These are phyloP conservation scores for Abrostola triplasia DNA, from an alignment of 2,888 invertebrate species.

Conservation along the genomic window DNA sequence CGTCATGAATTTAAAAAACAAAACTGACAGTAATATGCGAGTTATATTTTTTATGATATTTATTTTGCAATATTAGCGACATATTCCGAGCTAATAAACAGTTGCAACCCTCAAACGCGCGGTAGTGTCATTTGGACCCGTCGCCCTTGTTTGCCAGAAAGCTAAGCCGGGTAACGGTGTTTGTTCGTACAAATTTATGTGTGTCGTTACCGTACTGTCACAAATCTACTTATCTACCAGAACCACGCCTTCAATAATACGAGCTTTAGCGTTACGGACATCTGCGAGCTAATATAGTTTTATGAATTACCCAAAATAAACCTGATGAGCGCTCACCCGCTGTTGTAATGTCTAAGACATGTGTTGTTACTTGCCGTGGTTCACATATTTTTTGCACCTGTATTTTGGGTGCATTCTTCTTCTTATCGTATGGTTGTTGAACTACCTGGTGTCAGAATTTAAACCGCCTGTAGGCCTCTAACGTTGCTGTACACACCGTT, in stretches of 20 bases:
- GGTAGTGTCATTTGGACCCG: slow-evolving; percentile 70
- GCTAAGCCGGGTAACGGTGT: slow-evolving; percentile 86
- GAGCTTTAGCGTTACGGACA: slow-evolving; percentile 69
- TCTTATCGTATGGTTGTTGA: no score
- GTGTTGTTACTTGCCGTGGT: neutral
- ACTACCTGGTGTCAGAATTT: no score
- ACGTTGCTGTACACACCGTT: no score
- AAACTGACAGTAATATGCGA: slow-evolving; percentile 10
- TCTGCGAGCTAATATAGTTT: slow-evolving; percentile 68
- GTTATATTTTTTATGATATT: slow-evolving; percentile 50
- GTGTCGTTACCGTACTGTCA: slow-evolving; percentile 80
- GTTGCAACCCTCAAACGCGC: slow-evolving; percentile 73
- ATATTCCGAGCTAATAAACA: slow-evolving; percentile 74
- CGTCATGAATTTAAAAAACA: slow-evolving; percentile 1
- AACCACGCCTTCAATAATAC: slow-evolving; percentile 82
- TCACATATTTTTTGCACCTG: neutral
- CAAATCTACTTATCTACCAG: slow-evolving; percentile 88
- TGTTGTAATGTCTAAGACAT: neutral
- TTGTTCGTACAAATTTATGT: slow-evolving; percentile 85
- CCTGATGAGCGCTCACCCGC: slow-evolving; percentile 15
- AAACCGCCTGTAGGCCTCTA: no score
- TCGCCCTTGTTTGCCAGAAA: slow-evolving; percentile 83
- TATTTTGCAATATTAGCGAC: slow-evolving; percentile 59
- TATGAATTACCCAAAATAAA: slow-evolving; percentile 51
- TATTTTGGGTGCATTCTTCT: no score